Base-by-base conservation (phyloP, 2,888 invertebrate genomes). In the Erynnis tages region DNA sequence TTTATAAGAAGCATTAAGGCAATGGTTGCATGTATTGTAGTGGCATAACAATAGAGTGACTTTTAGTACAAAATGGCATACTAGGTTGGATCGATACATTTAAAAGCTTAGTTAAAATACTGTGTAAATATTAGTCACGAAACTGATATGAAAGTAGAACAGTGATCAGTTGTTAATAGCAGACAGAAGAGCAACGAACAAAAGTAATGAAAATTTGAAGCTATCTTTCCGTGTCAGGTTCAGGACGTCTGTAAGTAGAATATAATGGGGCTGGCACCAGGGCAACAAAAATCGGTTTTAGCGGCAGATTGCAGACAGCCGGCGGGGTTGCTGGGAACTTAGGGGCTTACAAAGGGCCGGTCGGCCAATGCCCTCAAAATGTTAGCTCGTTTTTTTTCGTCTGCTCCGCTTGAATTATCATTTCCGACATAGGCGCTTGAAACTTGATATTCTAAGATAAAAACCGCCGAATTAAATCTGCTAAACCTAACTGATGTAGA, bases 351-450 rank as follows among this genome's bases (percentile, higher is more conserved):
- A 45, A 60, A 54, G 59, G 60, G 59, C 54, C 55, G 58, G 62
- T 61, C 75, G 82, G 82, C 64, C 83, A 65, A 78, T 82, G 83
- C 78, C 76, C 82, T 67, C 73, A 61, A 63, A 65, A 63, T 67
- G 66, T 65, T 60, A 67, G 67, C 41, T 61, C 63, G 69, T 58
- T 74, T 76, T 76, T 75, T 69, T 44, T 55, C 25, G 55, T 60
- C 58, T 66, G 62, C 62, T 61, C 57, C 60, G 59, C 67, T 67
- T 68, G 66, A 67, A 65, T 58, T 63, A 63, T 63, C 62, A 54
- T 53, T 62, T 61, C 63, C 59, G 54, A 60, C 47, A n/a, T n/a
- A n/a, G n/a, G n/a, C n/a, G n/a, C n/a, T n/a, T n/a, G n/a, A n/a
- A n/a, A n/a, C n/a, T n/a, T n/a, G n/a, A n/a, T n/a, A n/a, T n/a